These are phyloP conservation scores for Leptopilina boulardi DNA, from an alignment of 1,140 invertebrate genomes.

Conservation along the genomic window DNA sequence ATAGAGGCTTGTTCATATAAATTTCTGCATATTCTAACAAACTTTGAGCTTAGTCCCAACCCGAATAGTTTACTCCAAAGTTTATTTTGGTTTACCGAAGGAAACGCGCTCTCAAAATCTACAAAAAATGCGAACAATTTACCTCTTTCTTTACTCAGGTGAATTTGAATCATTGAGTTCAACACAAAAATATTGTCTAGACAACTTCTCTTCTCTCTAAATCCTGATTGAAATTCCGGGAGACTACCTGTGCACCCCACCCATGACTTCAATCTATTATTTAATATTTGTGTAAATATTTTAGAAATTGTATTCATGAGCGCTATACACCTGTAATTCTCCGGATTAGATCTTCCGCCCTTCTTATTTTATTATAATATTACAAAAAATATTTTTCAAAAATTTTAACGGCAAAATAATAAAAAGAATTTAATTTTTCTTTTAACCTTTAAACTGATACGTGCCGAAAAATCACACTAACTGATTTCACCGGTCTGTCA, in stretches of 20 bases:
- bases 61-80: neutral
- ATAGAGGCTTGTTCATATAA: neutral
- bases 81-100: neutral
- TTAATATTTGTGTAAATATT: neutral
- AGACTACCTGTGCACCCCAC: neutral
- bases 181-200: neutral
- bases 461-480: too few species aligned
- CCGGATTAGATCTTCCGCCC: neutral
- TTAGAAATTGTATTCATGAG: neutral
- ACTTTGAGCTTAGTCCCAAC: neutral
- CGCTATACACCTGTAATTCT: neutral
- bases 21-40: neutral
- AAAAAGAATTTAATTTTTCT: too few species aligned
- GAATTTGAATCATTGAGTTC: too few species aligned
- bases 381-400: too few species aligned
- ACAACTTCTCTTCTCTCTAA: neutral
- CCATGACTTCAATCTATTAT: slow-evolving; percentile 5
- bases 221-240: neutral
- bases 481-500: too few species aligned
- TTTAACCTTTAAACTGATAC: too few species aligned
- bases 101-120: too few species aligned
- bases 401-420: too few species aligned
- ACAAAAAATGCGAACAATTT: too few species aligned
- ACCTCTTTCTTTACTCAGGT: too few species aligned
- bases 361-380: too few species aligned